phyloP scores from a whole-genome alignment of 2,888 invertebrate species.

The Hermaeophaga mercurialis region DNA sequence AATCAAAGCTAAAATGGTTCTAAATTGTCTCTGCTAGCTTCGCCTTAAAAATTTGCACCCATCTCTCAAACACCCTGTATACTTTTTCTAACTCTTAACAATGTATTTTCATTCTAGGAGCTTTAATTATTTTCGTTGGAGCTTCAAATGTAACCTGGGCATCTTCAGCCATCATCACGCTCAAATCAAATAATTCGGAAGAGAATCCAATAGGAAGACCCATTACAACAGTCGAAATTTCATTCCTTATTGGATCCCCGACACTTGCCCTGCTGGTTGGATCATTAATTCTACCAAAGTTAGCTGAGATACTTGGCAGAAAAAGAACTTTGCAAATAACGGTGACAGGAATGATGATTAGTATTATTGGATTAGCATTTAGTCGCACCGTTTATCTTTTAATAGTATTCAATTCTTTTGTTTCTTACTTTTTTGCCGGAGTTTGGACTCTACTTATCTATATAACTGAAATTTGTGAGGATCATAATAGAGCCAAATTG shows the following conservation, averaged over 20 bases:
- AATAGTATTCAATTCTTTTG: background rate
- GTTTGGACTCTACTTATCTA: background rate
- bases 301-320: background rate
- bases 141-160: background rate
- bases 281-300: background rate
- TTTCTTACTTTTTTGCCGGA: background rate
- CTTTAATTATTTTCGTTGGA: background rate
- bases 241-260: background rate
- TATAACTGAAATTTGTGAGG: constrained; percentile 20
- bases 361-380: background rate
- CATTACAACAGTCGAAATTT: background rate
- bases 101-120: too few relatives aligned
- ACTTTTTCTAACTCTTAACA: too few relatives aligned
- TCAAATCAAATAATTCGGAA: constrained; percentile 2
- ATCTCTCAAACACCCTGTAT: too few relatives aligned
- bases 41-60: too few relatives aligned
- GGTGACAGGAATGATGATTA: background rate
- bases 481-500: constrained; percentile 24
- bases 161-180: background rate
- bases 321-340: background rate
- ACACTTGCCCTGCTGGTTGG: background rate
- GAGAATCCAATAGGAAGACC: constrained; percentile 4
- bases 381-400: background rate
- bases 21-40: too few relatives aligned
- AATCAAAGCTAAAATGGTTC: too few relatives aligned